Conservation (phyloP, 1,140 invertebrate genomes). For the Trachymyrmex cornetzi region DNA sequence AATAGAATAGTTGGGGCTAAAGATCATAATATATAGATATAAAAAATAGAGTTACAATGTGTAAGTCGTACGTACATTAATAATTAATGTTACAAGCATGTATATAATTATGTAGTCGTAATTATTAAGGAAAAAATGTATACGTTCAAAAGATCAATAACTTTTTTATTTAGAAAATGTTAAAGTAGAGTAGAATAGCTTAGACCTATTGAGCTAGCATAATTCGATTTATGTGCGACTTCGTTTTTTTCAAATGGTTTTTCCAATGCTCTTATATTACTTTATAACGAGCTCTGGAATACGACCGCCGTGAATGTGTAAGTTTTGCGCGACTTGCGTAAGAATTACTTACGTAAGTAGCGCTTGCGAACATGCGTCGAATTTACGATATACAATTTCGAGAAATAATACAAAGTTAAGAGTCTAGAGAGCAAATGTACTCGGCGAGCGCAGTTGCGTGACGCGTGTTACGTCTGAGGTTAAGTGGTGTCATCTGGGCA, state of each 20-base stretch:
- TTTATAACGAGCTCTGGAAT: neutral
- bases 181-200: too few relatives aligned
- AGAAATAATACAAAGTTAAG: conserved; percentile 19
- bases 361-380: neutral
- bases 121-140: neutral
- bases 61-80: neutral
- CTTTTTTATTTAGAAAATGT: neutral
- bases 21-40: neutral
- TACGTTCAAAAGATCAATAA: neutral
- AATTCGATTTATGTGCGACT: neutral
- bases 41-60: neutral
- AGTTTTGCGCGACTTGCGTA: neutral
- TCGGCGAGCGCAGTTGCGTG: conserved; percentile 62
- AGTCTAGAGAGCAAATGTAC: conserved; percentile 30
- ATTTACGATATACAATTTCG: neutral
- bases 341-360: conserved; percentile 18
- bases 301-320: neutral
- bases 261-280: neutral
- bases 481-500: conserved; percentile 75
- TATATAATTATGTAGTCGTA: neutral
- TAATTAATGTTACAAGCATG: neutral
- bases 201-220: neutral
- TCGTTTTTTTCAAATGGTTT: neutral
- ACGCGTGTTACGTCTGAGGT: conserved; percentile 67
- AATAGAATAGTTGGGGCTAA: neutral